Evolutionary conservation across 2,113 vertebrate genomes (phyloP), one percentile per base, ranked within the genome.

Genomic region (Coptodon bakossiorum): DNA sequence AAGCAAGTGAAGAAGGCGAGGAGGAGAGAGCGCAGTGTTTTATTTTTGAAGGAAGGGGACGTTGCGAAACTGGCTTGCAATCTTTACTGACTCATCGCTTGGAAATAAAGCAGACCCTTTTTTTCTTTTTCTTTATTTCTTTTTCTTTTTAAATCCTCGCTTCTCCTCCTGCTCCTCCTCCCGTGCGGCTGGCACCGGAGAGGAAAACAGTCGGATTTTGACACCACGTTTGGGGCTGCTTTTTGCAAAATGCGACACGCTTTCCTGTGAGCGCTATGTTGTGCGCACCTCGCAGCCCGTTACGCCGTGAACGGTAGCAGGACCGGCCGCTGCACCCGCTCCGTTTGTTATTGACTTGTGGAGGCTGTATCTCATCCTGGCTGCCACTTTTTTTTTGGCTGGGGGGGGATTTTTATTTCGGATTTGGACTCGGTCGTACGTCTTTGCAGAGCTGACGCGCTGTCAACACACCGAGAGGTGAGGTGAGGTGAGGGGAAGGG

Each of bases 1-100:
- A 66, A 53, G 88, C 81, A 88, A 95, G 92, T 92, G 94, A 85
- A 90, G 92, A 85, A 66, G 61, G 38, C 34, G 61, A 66, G 90
- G 50, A 89, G 81, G 89, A 91, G 93, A 83, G 61, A 52, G 83
- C 63, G 82, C 90, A 27, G 24, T 31, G 24, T 93, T 94, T 96
- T 86, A 90, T 94, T 95, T 91, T 85, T 96, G 89, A 93, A 93
- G 96, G 43, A 78, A 96, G 91, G 95, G 95, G 95, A 96, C 96
- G 95, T 95, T 95, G 94, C 93, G 93, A 95, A 96, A 96, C 94
- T 88, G 88, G 92, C 90, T 90, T 31, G 91, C 83, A 85, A 87
- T 94, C 88, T 94, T 93, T 92, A 88, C 87, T 92, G 94, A 96
- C 92, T 96, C 94, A 93, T 93, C 94, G 85, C 82, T 88, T 91